Base-by-base conservation (phyloP, 1,140 invertebrate species). In the Papilio xuthus region DNA sequence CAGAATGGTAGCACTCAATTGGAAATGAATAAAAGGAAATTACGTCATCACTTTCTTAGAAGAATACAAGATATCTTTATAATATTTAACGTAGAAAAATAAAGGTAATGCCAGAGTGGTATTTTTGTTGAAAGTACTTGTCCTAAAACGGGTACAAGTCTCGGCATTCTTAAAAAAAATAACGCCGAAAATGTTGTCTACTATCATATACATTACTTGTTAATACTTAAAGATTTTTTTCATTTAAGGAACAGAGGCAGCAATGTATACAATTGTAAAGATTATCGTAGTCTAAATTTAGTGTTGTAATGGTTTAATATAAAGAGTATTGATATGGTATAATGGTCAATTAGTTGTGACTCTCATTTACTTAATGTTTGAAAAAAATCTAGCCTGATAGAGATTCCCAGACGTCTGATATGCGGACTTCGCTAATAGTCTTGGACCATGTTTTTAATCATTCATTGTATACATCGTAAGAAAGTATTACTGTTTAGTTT, bases 381-480 rank as follows among this genome's bases (percentile, higher is more conserved):
- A 67, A 15, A 67, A 67, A 28, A 67, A 20, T 28, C 4, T 18
- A 67, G 60, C 13, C 60, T 28, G 13, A 23, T 60, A 60, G 53
- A 60, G 60, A 67, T 67, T 67, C 60, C 26, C 60, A 67, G 60
- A 67, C 60, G 60, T 67, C 60, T 67, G 60, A 67, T 67, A 67
- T 67, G 60, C 60, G 60, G 60, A 28, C 60, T 15, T 28, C 26
- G 60, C 26, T 67, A 67, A 67, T 67, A 67, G 23, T 15, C 60
- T 26, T 15, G 18, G 60, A 67, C 4, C 10, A 26, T 60, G 18
- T 26, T 60, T 63, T 28, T 15, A 67, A 67, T 67, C 23, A 28
- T 15, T 28, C 32, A 67, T 23, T 67, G 60, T 67, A 67, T 26
- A 67, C 32, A 23, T 10, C 23, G 18, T 67, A 67, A 67, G 60